These are phyloP conservation scores for Saccostrea cuccullata DNA, from an alignment of 1,140 invertebrate species.

Conservation along the genomic window DNA sequence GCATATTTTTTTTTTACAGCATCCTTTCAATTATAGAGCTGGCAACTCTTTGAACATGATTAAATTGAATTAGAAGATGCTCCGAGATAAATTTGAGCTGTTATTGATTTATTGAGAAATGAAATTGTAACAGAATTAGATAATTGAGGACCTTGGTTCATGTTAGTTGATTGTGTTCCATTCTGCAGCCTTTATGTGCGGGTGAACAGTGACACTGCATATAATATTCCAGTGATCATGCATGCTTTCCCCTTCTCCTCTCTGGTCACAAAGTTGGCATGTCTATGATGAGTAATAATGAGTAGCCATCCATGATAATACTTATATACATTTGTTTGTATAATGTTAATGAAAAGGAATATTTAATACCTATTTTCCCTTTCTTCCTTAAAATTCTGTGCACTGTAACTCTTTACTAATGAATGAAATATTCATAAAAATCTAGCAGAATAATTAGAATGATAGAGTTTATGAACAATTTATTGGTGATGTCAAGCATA, in stretches of 20 bases:
- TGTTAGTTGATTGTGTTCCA: neutral
- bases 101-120: conserved; percentile 15
- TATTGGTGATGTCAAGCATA: conserved; percentile 10
- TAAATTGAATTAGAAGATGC: conserved; percentile 29
- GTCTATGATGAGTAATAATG: neutral
- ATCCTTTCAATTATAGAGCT: neutral
- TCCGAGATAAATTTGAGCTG: conserved; percentile 9
- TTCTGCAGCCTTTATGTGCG: neutral
- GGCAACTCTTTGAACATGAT: conserved; percentile 30
- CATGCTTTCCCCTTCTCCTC: neutral
- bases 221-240: neutral
- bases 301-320: neutral
- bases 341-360: neutral
- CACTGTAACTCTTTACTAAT: neutral
- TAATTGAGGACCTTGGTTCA: conserved; percentile 9
- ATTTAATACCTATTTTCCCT: neutral
- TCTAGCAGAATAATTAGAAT: neutral
- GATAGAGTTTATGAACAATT: neutral
- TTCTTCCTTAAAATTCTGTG: neutral
- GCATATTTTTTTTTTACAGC: neutral
- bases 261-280: neutral
- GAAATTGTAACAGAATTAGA: neutral
- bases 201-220: neutral
- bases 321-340: neutral
- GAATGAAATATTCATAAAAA: conserved; percentile 11